Base-by-base conservation (phyloP, 2,113 vertebrate species). In the Glaucomys volans region DNA sequence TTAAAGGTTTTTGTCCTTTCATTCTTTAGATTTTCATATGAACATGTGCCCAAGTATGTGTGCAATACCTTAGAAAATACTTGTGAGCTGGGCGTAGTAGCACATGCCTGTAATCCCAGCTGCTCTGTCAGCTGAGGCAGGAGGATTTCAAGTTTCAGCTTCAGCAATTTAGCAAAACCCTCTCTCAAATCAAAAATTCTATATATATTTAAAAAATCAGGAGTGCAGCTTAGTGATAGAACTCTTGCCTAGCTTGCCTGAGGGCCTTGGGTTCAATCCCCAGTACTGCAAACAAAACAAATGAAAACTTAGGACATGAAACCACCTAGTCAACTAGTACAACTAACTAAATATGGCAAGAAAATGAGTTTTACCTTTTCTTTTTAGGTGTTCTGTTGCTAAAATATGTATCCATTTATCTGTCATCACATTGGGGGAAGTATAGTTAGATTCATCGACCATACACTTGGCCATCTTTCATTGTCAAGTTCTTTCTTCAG, bases 301-400 rank as follows among this genome's bases (percentile, higher is more conserved):
- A 62, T 12, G 12, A 67, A 67, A 67, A 77, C 24, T 94, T 93
- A 35, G 84, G n/a, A 87, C 62, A 32, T 84, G 71, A 90, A 75
- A n/a, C 57, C 32, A 54, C 57, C 17, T 80, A 84, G 50, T 54
- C 75, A 79, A 8, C 22, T 85, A 22, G 44, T 72, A 76, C 50
- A 91, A 5, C 24, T 89, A 52, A 13, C 74, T 22, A 89, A 72
- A 17, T 62, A 71, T 2, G 50, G 13, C 77, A 54, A 64, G 30
- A 86, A 95, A 95, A 77, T 94, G 81, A 67, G 5, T 93, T 90
- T 86, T 69, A 72, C 50, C 16, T 87, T 18, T 89, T 77, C 37
- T 87, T 76, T 92, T 13, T 50, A 17, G 44, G 0, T 82, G 14
- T 88, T n/a, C 47, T 59, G 5, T 88, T 95, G 59, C 81, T 76